These are phyloP conservation scores for Poeciliopsis occidentalis DNA, from an alignment of 2,113 vertebrate species.

Conservation along the genomic window DNA sequence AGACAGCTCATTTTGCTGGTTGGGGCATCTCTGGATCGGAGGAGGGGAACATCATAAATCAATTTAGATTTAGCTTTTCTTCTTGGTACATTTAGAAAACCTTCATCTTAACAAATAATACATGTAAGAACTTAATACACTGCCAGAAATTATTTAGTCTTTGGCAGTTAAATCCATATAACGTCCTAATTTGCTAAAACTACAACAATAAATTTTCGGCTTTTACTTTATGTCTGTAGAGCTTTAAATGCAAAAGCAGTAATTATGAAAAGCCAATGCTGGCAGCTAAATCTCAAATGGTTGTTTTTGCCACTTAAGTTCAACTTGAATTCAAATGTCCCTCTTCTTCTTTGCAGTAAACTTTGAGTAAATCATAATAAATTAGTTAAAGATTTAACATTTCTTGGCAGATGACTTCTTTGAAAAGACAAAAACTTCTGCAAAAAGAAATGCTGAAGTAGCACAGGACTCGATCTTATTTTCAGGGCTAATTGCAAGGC, in stretches of 20 bases:
- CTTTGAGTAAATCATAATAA: not conserved
- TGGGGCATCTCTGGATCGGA: not conserved
- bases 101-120: not conserved
- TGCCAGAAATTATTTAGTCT: too few relatives aligned
- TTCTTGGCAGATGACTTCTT: too few relatives aligned
- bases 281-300: too few relatives aligned
- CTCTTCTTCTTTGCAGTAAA: not conserved
- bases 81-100: not conserved
- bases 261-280: not conserved
- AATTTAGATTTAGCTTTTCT: not conserved
- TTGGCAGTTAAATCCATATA: too few relatives aligned
- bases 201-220: too few relatives aligned
- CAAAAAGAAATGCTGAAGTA: too few relatives aligned
- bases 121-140: not conserved
- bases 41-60: not conserved
- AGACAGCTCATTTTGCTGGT: constrained; percentile 12
- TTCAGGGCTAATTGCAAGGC: too few relatives aligned
- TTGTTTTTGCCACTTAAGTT: not conserved
- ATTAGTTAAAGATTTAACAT: not conserved
- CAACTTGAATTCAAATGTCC: not conserved
- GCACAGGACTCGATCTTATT: too few relatives aligned
- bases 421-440: too few relatives aligned
- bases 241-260: too few relatives aligned
- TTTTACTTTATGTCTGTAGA: too few relatives aligned
- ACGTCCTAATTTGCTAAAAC: too few relatives aligned